These are phyloP conservation scores for Hippoglossus stenolepis DNA, from an alignment of 2,113 vertebrate genomes.

Conservation along the genomic window DNA sequence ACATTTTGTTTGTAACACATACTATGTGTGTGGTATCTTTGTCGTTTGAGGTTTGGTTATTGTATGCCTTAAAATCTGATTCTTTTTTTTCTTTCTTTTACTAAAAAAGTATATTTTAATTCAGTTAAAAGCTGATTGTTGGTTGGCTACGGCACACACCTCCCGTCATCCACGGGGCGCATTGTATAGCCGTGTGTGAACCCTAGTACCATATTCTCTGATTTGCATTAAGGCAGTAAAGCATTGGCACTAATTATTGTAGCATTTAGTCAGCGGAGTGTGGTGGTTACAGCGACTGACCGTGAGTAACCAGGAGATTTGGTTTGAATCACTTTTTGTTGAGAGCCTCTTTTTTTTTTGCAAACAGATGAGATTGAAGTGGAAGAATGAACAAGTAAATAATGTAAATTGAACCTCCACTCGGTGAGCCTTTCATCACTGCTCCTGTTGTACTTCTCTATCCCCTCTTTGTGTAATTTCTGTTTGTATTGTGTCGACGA, in stretches of 20 bases:
- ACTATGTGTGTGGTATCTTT: slow-evolving; percentile 53
- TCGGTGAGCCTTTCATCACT: slow-evolving; percentile 43
- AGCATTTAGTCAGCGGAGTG: slow-evolving; percentile 72
- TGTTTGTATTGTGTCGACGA: slow-evolving; percentile 20
- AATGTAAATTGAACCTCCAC: slow-evolving; percentile 43
- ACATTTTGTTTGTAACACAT: slow-evolving; percentile 62
- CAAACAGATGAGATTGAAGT: slow-evolving; percentile 73
- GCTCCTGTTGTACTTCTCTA: slow-evolving; percentile 39
- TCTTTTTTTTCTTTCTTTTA: slow-evolving; percentile 67
- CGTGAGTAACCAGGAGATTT: slow-evolving; percentile 64
- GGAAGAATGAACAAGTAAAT: slow-evolving; percentile 31
- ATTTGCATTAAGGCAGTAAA: slow-evolving; percentile 93
- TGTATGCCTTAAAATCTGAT: slow-evolving; percentile 76
- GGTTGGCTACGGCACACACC: slow-evolving; percentile 81
- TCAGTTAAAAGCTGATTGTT: slow-evolving; percentile 84
- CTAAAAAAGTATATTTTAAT: slow-evolving; percentile 78
- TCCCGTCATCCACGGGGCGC: slow-evolving; percentile 69
- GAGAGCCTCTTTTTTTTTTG: slow-evolving; percentile 61
- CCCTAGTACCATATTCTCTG: slow-evolving; percentile 83
- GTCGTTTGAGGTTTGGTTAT: slow-evolving; percentile 77
- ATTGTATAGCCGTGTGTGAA: slow-evolving; percentile 78
- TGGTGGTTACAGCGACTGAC: slow-evolving; percentile 69
- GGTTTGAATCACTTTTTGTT: slow-evolving; percentile 67
- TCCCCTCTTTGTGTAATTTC: slow-evolving; percentile 25
- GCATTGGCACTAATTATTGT: slow-evolving; percentile 91